Conservation (phyloP, 1,140 invertebrate species). For the Ylistrum balloti region DNA sequence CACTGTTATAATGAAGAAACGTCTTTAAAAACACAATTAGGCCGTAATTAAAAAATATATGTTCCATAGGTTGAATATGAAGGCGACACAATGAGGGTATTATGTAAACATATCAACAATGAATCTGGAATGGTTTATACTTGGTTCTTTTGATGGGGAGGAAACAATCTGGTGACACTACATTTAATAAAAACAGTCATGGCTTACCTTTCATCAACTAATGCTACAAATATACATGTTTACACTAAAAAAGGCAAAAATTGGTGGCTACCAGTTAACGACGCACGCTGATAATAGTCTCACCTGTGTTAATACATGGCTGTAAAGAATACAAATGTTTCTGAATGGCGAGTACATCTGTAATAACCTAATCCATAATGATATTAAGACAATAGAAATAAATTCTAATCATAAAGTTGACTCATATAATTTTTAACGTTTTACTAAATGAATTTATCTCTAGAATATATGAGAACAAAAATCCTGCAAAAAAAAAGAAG, state of each 20-base stretch:
- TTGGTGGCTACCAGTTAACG: not conserved
- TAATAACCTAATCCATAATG: too few species aligned
- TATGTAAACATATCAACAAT: not conserved
- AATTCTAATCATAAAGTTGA: too few species aligned
- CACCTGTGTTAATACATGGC: not conserved
- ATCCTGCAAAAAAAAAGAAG: too few species aligned
- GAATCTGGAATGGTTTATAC: not conserved
- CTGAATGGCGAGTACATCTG: not conserved
- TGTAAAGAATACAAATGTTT: not conserved
- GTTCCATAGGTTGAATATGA: not conserved
- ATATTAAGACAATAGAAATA: too few species aligned
- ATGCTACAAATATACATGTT: constrained; percentile 35
- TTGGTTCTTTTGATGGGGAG: not conserved
- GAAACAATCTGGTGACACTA: not conserved
- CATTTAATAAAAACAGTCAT: not conserved
- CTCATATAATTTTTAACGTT: too few species aligned
- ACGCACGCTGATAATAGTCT: not conserved
- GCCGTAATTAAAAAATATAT: not conserved
- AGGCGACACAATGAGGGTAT: not conserved
- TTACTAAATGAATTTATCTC: too few species aligned
- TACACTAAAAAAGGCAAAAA: not conserved
- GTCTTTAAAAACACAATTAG: not conserved
- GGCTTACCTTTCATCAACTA: not conserved
- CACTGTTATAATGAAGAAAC: not conserved
- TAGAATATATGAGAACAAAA: too few species aligned